Evolutionary conservation across 2,888 invertebrate genomes (phyloP).

Genomic region (Leptopterna dolabrata): DNA sequence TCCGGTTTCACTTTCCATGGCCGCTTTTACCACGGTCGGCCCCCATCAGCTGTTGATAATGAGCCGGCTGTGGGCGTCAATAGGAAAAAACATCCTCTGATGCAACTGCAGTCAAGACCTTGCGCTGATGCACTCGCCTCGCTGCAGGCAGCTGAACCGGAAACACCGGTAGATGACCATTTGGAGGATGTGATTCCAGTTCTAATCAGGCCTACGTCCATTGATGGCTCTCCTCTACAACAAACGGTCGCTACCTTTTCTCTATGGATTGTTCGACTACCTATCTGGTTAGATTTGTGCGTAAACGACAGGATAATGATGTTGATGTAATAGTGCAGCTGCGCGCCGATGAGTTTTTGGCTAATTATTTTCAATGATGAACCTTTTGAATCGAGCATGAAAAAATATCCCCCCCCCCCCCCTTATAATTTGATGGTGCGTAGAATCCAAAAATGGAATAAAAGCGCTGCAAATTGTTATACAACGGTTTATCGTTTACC

Average conservation of each 20-base stretch:
- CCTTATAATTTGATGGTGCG: too few relatives aligned
- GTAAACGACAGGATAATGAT: too few relatives aligned
- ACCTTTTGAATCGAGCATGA: too few relatives aligned
- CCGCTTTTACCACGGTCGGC: slow-evolving; percentile 1
- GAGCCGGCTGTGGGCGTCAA: neutral
- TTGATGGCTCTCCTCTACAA: neutral
- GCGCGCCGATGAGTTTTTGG: too few relatives aligned
- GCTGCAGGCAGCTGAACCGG: neutral
- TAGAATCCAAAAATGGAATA: too few relatives aligned
- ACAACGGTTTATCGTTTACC: too few relatives aligned
- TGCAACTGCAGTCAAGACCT: slow-evolving; percentile 35
- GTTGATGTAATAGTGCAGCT: too few relatives aligned
- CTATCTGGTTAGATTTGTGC: too few relatives aligned
- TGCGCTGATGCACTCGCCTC: neutral
- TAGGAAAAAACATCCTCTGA: neutral
- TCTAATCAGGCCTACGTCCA: neutral
- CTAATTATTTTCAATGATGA: too few relatives aligned
- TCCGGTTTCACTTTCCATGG: slow-evolving; percentile 46
- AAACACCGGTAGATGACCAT: neutral
- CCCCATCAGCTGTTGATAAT: neutral
- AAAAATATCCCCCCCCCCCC: too few relatives aligned
- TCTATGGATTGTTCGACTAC: too few relatives aligned
- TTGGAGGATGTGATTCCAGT: neutral
- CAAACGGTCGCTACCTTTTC: neutral
- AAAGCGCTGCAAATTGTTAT: too few relatives aligned